Base-by-base conservation (phyloP, 2,797 vertebrate genomes). In the Gobio occitaniae region DNA sequence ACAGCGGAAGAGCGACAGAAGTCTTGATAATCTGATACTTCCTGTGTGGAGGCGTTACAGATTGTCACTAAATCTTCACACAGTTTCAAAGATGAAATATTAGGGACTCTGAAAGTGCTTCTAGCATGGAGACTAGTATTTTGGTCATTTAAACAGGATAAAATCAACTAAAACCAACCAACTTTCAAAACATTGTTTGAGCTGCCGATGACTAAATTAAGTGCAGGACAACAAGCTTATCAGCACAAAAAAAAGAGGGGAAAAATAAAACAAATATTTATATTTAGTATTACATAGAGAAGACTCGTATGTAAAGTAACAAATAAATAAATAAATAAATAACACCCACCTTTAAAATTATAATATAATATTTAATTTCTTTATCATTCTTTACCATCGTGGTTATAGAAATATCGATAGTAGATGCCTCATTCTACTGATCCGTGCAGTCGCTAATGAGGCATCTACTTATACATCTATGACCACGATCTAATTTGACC, bases 1-100 rank as follows among this genome's bases (percentile, higher is more conserved):
- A 69, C 8, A 19, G 15, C 1, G 17, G 48, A 56, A 38, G 19
- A 71, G 44, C 4, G 61, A 59, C 75, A 78, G 25, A 68, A 72
- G 44, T 61, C 66, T 70, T 21, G 77, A 21, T 78, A 78, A 82
- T 66, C 41, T 74, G 86, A 85, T 66, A 82, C 61, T 87, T 87
- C 86, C 83, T 85, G 47, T 48, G 38, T 36, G 38, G 48, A 87
- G 38, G n/a, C 56, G 77, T 80, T 68, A 65, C 4, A 65, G 36
- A 75, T 52, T 17, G 77, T 52, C 82, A 70, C 50, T 48, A 29
- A 63, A 87, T 54, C 32, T 81, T 87, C 78, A 71, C 41, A 52
- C 19, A 6, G 50, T 6, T 44, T 84, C 11, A 19, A 29, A 74
- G 63, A n/a, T 32, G 9, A 75, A 29, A 52, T 7, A 66, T 17